Percentiles rank a stretch among this genome's conserved stretches.
These are phyloP conservation scores for Nymphalis io DNA, from an alignment of 1,140 invertebrate genomes.

Conservation along the genomic window DNA sequence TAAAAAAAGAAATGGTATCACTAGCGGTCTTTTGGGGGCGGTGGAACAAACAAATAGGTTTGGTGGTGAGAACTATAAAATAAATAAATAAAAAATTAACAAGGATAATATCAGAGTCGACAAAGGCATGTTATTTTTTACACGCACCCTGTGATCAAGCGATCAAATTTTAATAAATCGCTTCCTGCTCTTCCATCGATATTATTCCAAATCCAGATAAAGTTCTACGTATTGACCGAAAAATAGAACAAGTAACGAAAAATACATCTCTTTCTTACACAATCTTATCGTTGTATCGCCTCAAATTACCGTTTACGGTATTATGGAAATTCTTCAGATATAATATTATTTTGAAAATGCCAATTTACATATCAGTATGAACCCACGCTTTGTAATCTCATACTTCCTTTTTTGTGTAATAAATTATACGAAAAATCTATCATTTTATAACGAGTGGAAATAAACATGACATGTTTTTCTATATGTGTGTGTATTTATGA, in stretches of 20 bases:
- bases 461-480: conserved; percentile 4
- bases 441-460: conserved; percentile 31
- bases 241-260: conserved; percentile 39
- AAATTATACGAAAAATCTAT: conserved; percentile 37
- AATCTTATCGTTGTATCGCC: conserved; percentile 44
- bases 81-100: conserved; percentile 35
- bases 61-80: not conserved
- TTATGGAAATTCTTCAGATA: conserved; percentile 36
- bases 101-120: conserved; percentile 45
- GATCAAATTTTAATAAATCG: conserved; percentile 72
- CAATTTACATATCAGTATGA: conserved; percentile 36
- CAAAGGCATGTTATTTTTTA: conserved; percentile 60
- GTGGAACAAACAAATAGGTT: too few relatives aligned
- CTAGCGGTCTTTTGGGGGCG: not conserved
- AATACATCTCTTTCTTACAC: conserved; percentile 29
- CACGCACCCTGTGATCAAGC: conserved; percentile 54
- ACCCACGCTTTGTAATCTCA: conserved; percentile 37
- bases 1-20: too few relatives aligned
- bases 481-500: not conserved
- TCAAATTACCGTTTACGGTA: conserved; percentile 39
- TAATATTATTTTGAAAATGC: conserved; percentile 38
- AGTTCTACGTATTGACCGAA: conserved; percentile 35
- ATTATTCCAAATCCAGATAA: conserved; percentile 53
- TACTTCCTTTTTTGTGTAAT: conserved; percentile 31
- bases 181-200: conserved; percentile 66